Evolutionary conservation across 2,888 invertebrate genomes (phyloP).

Genomic region (Syrista parreyssii): DNA sequence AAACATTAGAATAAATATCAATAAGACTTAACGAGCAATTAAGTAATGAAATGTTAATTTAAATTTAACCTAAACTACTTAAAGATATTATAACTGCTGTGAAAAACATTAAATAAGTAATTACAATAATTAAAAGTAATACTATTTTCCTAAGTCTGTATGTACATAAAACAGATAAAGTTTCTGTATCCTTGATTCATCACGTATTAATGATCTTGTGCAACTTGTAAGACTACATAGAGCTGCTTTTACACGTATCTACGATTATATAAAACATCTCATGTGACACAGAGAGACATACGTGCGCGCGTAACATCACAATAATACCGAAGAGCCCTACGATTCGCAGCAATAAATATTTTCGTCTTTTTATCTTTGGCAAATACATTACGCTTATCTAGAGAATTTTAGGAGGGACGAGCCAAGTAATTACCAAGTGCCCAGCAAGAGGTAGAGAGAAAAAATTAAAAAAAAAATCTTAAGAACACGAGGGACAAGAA

Average conservation of each 20-base stretch:
- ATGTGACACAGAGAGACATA: conserved; percentile 23
- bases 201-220: conserved; percentile 1
- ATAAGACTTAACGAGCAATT: not conserved
- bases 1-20: not conserved
- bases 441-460: not conserved
- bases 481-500: not conserved
- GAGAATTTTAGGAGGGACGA: not conserved
- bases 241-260: not conserved
- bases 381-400: conserved; percentile 11
- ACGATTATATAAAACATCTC: conserved; percentile 3
- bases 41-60: not conserved
- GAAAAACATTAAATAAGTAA: not conserved
- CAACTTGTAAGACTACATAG: not conserved
- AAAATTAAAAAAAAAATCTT: not conserved
- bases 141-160: not conserved
- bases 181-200: conserved; percentile 18
- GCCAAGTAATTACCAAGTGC: not conserved
- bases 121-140: not conserved
- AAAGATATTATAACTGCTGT: not conserved
- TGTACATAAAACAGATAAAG: conserved; percentile 14
- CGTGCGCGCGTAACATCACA: conserved; percentile 16
- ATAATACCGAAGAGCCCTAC: conserved; percentile 21
- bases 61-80: no score
- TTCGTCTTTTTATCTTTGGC: conserved; percentile 22
- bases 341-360: conserved; percentile 27